Evolutionary conservation across 2,797 vertebrate species (phyloP), one percentile per base, ranked within the genome.

Genomic region (Clarias pachynema): DNA sequence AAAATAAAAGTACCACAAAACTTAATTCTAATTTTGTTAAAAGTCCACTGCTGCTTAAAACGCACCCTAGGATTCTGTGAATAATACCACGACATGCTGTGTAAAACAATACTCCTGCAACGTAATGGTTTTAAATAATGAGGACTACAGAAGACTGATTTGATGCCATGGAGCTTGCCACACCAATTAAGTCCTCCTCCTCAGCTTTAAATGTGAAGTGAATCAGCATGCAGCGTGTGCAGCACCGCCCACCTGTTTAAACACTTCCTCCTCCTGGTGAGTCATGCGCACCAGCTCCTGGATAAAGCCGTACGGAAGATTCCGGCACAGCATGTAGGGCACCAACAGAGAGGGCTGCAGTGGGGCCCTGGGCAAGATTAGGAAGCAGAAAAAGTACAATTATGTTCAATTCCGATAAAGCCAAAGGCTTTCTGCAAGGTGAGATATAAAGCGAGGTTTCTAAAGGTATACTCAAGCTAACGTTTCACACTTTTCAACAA

Each of bases 291-390:
- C 96, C 90, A 99, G 85, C 87, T 99, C 98, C 88, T 98, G 98
- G 93, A 99, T 98, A 94, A 99, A 99, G 87, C 98, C 98, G 18
- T 96, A 98, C 0, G 98, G 98, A 89, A 99, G 97, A 92, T 99
- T 99, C 93, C 98, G 96, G 93, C 98, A 99, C 92, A 99, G 96
- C 97, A 99, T 97, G 82, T 99, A 99, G 65, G 98, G 98, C 90
- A 99, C 98, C 92, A 99, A 94, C 92, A 99, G 92, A 90, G 98
- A 99, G 69, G 96, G 96, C 92, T 99, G 98, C 85, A 98, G 96
- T 91, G 96, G 89, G 59, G 96, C 96, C 94, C 98, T 99, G 81
- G 59, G 84, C 5, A 68, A 31, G 82, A 70, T 85, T 82, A 90
- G 60, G 89, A 1, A 87, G 15, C 29, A n/a, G 74, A 40, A 34